These are phyloP conservation scores for Bactericera cockerelli DNA, from an alignment of 1,140 invertebrate species.

Conservation along the genomic window DNA sequence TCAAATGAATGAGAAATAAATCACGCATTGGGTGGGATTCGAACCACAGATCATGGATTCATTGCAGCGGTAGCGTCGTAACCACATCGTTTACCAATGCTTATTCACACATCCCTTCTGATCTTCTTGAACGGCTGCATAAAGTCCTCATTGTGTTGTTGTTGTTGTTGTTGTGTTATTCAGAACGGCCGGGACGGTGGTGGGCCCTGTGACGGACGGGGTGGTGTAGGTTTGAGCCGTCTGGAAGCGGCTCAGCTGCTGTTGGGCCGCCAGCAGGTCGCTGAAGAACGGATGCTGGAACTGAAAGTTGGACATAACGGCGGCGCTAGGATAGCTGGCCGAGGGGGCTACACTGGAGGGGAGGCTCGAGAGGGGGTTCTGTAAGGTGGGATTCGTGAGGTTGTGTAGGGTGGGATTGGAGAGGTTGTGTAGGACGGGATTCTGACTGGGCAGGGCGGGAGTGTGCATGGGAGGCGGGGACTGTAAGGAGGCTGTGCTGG, in stretches of 20 bases:
- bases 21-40: no score
- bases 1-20: no score
- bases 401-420: not conserved
- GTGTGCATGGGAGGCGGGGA: not conserved
- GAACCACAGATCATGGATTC: no score
- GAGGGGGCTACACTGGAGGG: no score
- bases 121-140: not conserved
- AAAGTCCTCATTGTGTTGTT: slow-evolving; percentile 2
- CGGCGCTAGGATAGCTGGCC: no score
- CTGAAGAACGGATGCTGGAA: not conserved
- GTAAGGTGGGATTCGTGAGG: not conserved
- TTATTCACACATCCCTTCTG: not conserved
- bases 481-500: not conserved
- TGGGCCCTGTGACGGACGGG: not conserved
- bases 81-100: no score
- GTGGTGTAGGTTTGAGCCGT: not conserved
- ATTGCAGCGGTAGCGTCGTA: no score
- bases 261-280: not conserved
- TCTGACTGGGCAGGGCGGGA: not conserved
- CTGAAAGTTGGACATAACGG: not conserved
- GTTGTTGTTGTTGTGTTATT: slow-evolving; percentile 6
- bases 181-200: not conserved
- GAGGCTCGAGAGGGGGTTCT: not conserved
- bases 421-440: not conserved
- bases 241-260: not conserved